Conservation (phyloP, 2,888 invertebrate species). For the Himalopsyche japonica region DNA sequence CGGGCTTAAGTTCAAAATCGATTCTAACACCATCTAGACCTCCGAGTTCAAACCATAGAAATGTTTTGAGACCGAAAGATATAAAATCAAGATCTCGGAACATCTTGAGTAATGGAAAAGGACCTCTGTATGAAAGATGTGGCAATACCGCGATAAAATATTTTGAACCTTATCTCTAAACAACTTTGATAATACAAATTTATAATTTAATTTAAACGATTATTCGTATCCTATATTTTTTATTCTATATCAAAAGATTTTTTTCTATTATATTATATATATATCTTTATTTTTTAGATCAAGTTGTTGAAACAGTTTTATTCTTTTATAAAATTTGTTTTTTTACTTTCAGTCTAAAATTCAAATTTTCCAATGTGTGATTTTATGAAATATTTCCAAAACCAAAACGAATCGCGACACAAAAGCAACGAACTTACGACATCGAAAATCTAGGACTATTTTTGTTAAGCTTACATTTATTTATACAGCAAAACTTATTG, state of each 20-base stretch:
- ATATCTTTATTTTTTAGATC: too few relatives aligned
- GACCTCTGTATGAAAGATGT: slow-evolving; percentile 61
- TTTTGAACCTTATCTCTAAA: slow-evolving; percentile 58
- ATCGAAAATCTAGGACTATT: not conserved
- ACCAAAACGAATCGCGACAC: not conserved
- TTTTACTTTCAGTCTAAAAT: too few relatives aligned
- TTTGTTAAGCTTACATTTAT: not conserved
- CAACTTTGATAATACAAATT: not conserved
- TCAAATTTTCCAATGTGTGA: too few relatives aligned
- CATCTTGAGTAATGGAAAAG: slow-evolving; percentile 55
- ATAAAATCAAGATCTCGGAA: slow-evolving; percentile 74
- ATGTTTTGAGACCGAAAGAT: slow-evolving; percentile 76
- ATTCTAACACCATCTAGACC: slow-evolving; percentile 70
- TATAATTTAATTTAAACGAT: not conserved
- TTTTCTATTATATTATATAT: too few relatives aligned
- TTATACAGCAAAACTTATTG: not conserved
- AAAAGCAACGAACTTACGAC: not conserved
- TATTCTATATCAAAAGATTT: not conserved
- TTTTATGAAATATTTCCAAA: not conserved
- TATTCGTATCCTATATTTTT: not conserved
- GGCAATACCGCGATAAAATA: slow-evolving; percentile 60
- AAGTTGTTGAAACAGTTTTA: too few relatives aligned
- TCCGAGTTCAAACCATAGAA: slow-evolving; percentile 73
- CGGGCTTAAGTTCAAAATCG: slow-evolving; percentile 79
- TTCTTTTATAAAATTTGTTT: too few relatives aligned